Base-by-base conservation (phyloP, 92 coral and sea anemone genomes). In the Meandrina meandrites region DNA sequence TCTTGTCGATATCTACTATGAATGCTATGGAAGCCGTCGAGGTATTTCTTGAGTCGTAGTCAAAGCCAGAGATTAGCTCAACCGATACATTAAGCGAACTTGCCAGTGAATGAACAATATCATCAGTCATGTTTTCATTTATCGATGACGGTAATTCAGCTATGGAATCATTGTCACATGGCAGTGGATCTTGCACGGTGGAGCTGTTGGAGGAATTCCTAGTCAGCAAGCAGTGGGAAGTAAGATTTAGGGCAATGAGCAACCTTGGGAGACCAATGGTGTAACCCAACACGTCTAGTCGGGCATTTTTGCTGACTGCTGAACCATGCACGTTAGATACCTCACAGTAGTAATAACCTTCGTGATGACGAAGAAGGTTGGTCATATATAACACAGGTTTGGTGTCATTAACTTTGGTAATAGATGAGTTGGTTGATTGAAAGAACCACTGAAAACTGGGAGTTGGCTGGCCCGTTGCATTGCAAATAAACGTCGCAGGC, bases 391-490 rank as follows among this genome's bases (percentile, higher is more conserved):
- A 70, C 31, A 87, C 76, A 30, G 87, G 75, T 75, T 80, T 76
- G 75, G 90, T 90, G 68, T 84, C 69, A 68, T 90, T 90, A 19
- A 73, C 7, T 70, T 70, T 85, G 40, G 79, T 36, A 72, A 53
- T 60, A 27, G 85, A 64, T 60, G 82, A 83, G 58, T 84, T 80
- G 22, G 79, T 58, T 0, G 93, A 81, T 28, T 80, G 69, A 81
- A 87, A 92, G 87, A 79, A 92, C 95, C 95, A 92, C 62, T 80
- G 86, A 56, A 90, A 81, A 10, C 34, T 81, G 28, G 95, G 95
- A 32, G 45, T 10, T 36, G 95, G 95, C 21, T 79, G 70, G 36
- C 89, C 95, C 18, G 95, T 92, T 24, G 86, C 91, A 60, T 92
- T 92, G 83, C 95, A 92, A 37, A 47, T 53, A 27, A 92, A 84